Evolutionary conservation across 23 tunicate genomes (phyloP).

Genomic region (Ascidia mentula): DNA sequence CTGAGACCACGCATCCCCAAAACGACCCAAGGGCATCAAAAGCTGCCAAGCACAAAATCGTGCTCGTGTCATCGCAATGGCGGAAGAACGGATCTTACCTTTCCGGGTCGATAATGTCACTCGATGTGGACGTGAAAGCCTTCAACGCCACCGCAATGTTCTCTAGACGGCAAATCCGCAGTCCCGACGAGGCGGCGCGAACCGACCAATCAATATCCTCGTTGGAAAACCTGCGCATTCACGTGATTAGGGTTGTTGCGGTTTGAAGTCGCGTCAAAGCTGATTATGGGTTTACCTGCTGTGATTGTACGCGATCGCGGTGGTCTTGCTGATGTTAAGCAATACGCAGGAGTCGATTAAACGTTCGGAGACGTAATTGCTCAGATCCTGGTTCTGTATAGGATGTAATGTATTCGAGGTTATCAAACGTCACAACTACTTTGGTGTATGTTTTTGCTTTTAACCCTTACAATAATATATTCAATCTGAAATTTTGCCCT

Average conservation of each 20-base stretch:
- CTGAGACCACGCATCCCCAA: too few species aligned
- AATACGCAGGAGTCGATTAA: conserved; percentile 26
- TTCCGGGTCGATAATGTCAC: background rate
- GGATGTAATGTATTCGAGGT: too few species aligned
- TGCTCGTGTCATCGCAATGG: too few species aligned
- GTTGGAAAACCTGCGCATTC: conserved; percentile 30
- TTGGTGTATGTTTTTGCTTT: too few species aligned
- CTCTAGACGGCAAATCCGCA: conserved; percentile 39
- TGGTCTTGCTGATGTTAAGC: conserved; percentile 12
- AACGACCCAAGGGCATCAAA: background rate
- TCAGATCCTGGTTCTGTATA: too few species aligned
- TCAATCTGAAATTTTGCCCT: too few species aligned
- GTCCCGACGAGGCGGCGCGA: conserved; percentile 46
- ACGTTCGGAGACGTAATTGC: conserved; percentile 9
- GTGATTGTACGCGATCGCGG: conserved; percentile 4
- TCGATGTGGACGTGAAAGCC: background rate
- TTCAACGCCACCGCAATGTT: conserved; percentile 52
- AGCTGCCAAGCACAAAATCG: background rate
- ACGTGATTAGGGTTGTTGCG: background rate
- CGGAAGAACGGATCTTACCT: background rate
- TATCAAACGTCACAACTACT: too few species aligned
- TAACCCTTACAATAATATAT: too few species aligned
- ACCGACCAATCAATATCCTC: conserved; percentile 76
- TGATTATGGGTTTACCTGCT: conserved; percentile 22
- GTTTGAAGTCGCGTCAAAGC: background rate